phyloP scores from a whole-genome alignment of 2,113 vertebrate species.

The Oncorhynchus masou region DNA sequence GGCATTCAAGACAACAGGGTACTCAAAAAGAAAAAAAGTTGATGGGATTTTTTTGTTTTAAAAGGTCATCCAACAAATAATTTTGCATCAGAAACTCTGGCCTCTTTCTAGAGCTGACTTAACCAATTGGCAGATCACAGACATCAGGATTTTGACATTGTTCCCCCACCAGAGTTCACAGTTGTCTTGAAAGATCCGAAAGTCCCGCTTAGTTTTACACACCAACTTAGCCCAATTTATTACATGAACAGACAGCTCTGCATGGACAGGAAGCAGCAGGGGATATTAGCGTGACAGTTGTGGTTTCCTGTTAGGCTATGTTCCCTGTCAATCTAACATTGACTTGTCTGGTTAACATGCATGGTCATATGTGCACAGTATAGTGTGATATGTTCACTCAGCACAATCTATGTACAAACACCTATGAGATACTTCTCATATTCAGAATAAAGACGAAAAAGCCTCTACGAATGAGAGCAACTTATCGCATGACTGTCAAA shows the following conservation, averaged over 20 bases:
- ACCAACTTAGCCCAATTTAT: conserved; percentile 19
- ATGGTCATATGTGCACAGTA: conserved; percentile 43
- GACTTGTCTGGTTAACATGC: conserved; percentile 32
- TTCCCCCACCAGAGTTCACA: too few species aligned
- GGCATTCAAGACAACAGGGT: too few species aligned
- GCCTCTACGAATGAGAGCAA: conserved; percentile 18
- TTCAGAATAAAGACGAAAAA: conserved; percentile 22
- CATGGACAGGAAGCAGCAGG: conserved; percentile 9
- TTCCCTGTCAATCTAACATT: conserved; percentile 40
- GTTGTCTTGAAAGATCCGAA: neutral
- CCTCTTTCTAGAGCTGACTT: too few species aligned
- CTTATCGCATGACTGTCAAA: conserved; percentile 37
- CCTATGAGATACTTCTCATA: neutral
- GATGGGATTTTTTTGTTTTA: too few species aligned
- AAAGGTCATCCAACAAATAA: too few species aligned
- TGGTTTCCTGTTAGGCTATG: conserved; percentile 21
- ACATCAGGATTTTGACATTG: too few species aligned
- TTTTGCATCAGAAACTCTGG: too few species aligned
- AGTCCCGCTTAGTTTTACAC: conserved; percentile 21
- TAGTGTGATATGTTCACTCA: conserved; percentile 52
- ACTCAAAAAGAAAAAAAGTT: too few species aligned
- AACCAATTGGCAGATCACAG: too few species aligned
- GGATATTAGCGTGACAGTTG: conserved; percentile 3
- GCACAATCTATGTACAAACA: conserved; percentile 61
- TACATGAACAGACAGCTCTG: conserved; percentile 33